phyloP scores from a whole-genome alignment of 2,113 vertebrate genomes.

The Eudorcas thomsonii region DNA sequence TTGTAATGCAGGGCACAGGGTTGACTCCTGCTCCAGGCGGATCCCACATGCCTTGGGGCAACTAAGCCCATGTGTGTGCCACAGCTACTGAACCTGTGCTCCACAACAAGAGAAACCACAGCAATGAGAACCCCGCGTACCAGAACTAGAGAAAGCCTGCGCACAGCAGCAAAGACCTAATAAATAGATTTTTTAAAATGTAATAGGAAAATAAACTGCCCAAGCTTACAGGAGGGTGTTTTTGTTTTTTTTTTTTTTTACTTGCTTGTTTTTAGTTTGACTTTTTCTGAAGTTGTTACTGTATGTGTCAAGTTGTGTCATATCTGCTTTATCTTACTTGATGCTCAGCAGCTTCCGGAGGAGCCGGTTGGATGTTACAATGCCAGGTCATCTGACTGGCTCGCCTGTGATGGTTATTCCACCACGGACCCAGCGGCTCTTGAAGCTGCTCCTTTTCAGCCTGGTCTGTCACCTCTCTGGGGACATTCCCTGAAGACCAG shows the following conservation, averaged over 20 bases:
- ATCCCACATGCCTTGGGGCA: background rate
- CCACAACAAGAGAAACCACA: background rate
- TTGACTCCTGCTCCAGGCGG: background rate
- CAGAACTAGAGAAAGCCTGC: background rate
- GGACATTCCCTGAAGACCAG: background rate
- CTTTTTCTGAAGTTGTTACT: background rate
- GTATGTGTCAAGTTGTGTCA: background rate
- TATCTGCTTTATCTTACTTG: background rate
- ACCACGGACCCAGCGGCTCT: background rate
- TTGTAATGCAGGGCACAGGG: background rate
- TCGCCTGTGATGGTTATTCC: background rate
- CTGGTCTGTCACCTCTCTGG: no score
- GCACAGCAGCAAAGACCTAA: background rate
- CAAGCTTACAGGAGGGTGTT: background rate
- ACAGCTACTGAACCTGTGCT: background rate
- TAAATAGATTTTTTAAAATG: background rate
- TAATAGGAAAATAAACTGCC: background rate
- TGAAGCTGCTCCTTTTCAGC: background rate
- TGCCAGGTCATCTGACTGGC: background rate
- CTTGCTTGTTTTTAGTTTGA: background rate
- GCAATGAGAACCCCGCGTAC: accelerated
- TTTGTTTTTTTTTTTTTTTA: background rate
- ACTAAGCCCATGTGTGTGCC: background rate
- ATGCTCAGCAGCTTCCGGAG: background rate
- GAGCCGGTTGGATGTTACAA: no score